Evolutionary conservation across 2,888 invertebrate species (phyloP), one percentile per base, ranked within the genome.

Genomic region (Agriopis leucophaearia): DNA sequence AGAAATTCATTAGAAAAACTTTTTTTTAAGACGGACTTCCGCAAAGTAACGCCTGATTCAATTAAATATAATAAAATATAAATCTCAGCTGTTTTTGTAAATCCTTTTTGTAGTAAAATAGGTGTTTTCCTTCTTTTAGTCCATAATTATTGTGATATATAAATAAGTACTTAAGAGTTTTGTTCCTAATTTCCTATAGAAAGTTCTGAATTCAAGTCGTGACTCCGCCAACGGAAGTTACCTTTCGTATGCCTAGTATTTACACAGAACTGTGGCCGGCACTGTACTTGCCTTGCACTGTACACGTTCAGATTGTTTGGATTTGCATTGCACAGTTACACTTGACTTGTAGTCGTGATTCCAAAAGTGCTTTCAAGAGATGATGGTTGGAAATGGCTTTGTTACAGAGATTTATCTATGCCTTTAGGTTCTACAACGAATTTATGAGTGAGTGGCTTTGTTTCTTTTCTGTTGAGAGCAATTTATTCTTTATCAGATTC

Each of bases 221-320:
- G 66, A 67, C 66, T 67, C 38, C 55, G 51, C 45, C 47, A 42
- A n/a, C 62, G 67, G 67, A 67, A 67, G 63, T 63, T 36, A 58
- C 55, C 66, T 62, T 52, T 45, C 58, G 67, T 63, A 27, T 27
- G 5, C 4, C 4, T 27, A 67, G 63, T 67, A 48, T 67, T 63
- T 67, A 58, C 54, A 57, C 15, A 44, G 51, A 44, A 66, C 66
- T 66, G 60, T 61, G 35, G 45, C 52, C 47, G 48, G 38, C 51
- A 60, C 42, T 60, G 60, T 59, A 56, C 56, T 44, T n/a, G 47
- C 62, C 56, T 44, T n/a, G 47, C 62, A 47, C 36, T 62, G 62
- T 54, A 13, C 56, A 13, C 48, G 59, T 40, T n/a, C 51, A 62
- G 59, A 60, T 64, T 68, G 68, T 63, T 68, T 68, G 38, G 64